Base-by-base conservation (phyloP, 2,113 vertebrate species). In the Hucho hucho region DNA sequence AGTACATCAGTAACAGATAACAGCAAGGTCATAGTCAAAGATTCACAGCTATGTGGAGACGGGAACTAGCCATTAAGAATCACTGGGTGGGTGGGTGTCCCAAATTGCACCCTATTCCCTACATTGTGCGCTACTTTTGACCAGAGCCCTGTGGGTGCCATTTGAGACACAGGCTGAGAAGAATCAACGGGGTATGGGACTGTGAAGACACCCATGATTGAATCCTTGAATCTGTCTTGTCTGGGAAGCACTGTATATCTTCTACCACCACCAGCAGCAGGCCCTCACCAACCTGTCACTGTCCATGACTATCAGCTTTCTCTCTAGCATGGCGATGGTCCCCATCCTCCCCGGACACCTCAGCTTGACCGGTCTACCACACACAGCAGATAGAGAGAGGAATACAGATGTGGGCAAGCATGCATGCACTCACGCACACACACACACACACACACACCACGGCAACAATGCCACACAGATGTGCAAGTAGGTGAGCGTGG, bases 11-110 rank as follows among this genome's bases (percentile, higher is more conserved):
- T 53, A 53, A 53, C 14, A 53, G 74, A 79, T 80, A 79, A 80
- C 80, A 82, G 79, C 73, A 76, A 84, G 85, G 80, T 85, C 76
- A 87, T 81, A 86, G 72, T 85, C 82, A 85, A 82, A 87, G 75
- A 79, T 74, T 75, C 74, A 79, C 80, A 80, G 87, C 80, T 83
- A 81, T 79, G 81, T 81, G 82, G 84, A 76, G 78, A 29, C 58
- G 2, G 69, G 77, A 78, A 75, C 76, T 75, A 11, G 75, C 69
- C 37, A 69, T 67, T 81, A 47, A 69, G 75, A 46, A 65, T 75
- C 81, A 73, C 76, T 77, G n/a, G n/a, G n/a, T n/a, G n/a, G n/a
- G n/a, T 9, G 37, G 37, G 37, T 11, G 9, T 43, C 37, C 9
- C 2, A 43, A 43, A 43, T 43, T 7, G 37, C 37, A 43, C 37